Conservation (phyloP, 2,113 vertebrate genomes). For the Lonchura striata region DNA sequence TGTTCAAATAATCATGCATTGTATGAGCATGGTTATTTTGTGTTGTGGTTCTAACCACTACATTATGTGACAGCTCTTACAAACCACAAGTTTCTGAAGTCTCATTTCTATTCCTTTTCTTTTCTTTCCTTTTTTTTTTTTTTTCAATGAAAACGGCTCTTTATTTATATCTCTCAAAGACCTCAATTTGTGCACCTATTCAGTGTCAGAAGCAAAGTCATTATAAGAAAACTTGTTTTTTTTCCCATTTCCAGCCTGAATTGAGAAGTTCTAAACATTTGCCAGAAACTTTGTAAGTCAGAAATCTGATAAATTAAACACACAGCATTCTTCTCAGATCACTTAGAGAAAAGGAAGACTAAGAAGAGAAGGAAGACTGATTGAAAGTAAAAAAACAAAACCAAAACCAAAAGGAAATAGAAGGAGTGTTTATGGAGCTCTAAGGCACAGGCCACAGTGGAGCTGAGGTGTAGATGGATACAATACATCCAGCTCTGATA, state of each 20-base stretch:
- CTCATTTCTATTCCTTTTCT: background rate
- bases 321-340: background rate
- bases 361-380: background rate
- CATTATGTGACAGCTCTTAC: background rate
- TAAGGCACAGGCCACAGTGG: background rate
- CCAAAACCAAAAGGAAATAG: background rate
- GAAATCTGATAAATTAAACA: background rate
- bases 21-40: background rate
- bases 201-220: background rate
- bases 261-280: background rate
- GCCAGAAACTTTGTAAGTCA: background rate
- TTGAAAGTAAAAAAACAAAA: background rate
- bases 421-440: background rate
- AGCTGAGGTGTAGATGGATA: background rate
- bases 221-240: background rate
- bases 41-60: background rate
- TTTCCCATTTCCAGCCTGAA: background rate
- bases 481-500: background rate
- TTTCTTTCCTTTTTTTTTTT: too few species aligned
- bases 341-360: background rate
- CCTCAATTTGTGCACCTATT: background rate
- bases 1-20: slow-evolving; percentile 12
- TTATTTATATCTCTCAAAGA: background rate
- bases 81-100: background rate
- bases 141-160: background rate